A percentile compares a stretch with the other conserved stretches of the same genome.
Evolutionary conservation across 2,888 invertebrate genomes (phyloP).

Genomic region (Mystacides longicornis): DNA sequence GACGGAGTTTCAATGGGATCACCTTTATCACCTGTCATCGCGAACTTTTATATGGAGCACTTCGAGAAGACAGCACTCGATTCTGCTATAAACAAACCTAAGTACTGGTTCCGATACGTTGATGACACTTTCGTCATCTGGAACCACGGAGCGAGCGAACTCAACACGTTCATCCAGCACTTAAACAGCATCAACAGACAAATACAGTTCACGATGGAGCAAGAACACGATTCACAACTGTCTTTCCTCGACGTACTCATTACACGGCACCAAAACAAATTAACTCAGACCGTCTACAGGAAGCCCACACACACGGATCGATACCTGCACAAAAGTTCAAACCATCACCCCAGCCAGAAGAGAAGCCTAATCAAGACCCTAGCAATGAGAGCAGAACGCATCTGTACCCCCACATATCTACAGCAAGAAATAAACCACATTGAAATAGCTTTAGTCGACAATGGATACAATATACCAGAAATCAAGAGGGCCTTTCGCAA

Average conservation of each 20-base stretch:
- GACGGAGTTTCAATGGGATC: not conserved
- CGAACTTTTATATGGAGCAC: not conserved
- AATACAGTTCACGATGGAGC: not conserved
- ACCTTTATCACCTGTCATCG: not conserved
- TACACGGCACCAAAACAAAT: no score
- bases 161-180: not conserved
- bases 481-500: not conserved
- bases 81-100: not conserved
- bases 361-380: not conserved
- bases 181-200: not conserved
- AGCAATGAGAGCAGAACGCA: not conserved
- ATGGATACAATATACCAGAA: not conserved
- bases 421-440: not conserved
- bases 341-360: not conserved
- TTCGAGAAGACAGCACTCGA: not conserved
- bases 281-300: not conserved
- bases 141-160: not conserved
- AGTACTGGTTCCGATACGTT: not conserved
- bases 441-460: not conserved
- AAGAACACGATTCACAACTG: not conserved
- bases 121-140: not conserved
- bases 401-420: not conserved
- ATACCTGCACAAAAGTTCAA: not conserved
- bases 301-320: not conserved
- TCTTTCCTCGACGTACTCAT: not conserved